Evolutionary conservation across 2,113 vertebrate genomes (phyloP).

Genomic region (Neolamprologus tretocephalus): DNA sequence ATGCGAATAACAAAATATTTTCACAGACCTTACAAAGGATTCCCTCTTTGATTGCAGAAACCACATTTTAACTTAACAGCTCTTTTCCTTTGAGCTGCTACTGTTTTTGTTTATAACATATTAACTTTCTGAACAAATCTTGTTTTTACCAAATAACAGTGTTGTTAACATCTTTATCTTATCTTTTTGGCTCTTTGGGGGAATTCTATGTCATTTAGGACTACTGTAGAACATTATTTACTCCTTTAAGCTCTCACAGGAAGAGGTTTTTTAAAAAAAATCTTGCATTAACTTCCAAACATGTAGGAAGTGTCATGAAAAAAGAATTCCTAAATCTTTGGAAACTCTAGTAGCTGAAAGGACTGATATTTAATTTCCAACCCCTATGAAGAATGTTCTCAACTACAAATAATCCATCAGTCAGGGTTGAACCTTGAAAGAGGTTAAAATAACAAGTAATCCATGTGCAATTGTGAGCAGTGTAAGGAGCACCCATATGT

Average conservation of each 20-base stretch:
- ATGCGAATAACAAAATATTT: neutral
- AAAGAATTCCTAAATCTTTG: neutral
- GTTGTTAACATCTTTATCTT: neutral
- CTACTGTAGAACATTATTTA: neutral
- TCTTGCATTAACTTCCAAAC: neutral
- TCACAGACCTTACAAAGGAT: neutral
- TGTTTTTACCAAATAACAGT: neutral
- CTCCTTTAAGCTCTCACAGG: neutral
- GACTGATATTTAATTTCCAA: neutral
- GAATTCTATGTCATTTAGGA: accelerated
- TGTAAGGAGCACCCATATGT: neutral
- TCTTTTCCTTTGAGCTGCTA: neutral
- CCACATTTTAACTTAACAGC: neutral
- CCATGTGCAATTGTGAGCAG: neutral
- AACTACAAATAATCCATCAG: accelerated
- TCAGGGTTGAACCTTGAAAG: neutral
- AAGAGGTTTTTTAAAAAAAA: neutral
- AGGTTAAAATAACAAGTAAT: neutral
- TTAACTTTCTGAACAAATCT: neutral
- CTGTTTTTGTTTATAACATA: neutral
- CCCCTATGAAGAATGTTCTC: accelerated
- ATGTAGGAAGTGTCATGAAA: neutral
- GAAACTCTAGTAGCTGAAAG: accelerated
- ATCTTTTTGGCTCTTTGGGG: neutral
- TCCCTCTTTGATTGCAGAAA: neutral